These are phyloP conservation scores for Papilio xuthus DNA, from an alignment of 1,140 invertebrate species.

Conservation along the genomic window DNA sequence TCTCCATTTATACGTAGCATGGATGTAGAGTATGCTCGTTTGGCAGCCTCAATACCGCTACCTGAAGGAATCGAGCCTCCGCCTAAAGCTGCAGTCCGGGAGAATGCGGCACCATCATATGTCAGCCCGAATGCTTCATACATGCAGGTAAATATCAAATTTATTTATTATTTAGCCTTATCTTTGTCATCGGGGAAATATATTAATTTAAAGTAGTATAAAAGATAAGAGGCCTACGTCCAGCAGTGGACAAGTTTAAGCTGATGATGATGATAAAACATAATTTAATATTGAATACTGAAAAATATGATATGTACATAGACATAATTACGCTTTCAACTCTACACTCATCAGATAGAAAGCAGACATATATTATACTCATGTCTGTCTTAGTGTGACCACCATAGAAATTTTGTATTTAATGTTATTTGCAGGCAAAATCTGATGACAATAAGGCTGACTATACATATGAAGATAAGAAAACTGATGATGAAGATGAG, in stretches of 20 bases:
- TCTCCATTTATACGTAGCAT: slow-evolving; percentile 96
- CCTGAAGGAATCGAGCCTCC: slow-evolving; percentile 84
- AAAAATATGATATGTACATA: too few relatives aligned
- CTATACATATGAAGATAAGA: slow-evolving; percentile 38
- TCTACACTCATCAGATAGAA: too few relatives aligned
- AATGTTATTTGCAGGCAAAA: slow-evolving; percentile 9
- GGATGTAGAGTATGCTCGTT: slow-evolving; percentile 95
- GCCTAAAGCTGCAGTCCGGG: slow-evolving; percentile 83
- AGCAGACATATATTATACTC: too few relatives aligned
- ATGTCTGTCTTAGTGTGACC: too few relatives aligned
- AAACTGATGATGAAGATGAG: slow-evolving; percentile 56
- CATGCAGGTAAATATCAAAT: slow-evolving; percentile 37
- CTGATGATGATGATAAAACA: too few relatives aligned
- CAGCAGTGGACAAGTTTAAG: too few relatives aligned
- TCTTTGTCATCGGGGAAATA: too few relatives aligned
- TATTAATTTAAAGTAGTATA: too few relatives aligned
- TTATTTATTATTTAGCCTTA: too few relatives aligned
- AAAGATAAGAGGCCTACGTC: too few relatives aligned
- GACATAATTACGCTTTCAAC: too few relatives aligned
- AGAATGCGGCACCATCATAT: slow-evolving; percentile 88
- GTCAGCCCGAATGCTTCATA: slow-evolving; percentile 76
- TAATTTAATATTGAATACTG: too few relatives aligned
- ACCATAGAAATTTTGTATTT: neutral
- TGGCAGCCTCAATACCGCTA: slow-evolving; percentile 89
- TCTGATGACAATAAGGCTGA: slow-evolving; percentile 2